A percentile compares a stretch with the other conserved stretches of the same genome.
phyloP scores from a whole-genome alignment of 30 jellyfish, hydroid and myxozoan genomes.

The Mastigias papua region DNA sequence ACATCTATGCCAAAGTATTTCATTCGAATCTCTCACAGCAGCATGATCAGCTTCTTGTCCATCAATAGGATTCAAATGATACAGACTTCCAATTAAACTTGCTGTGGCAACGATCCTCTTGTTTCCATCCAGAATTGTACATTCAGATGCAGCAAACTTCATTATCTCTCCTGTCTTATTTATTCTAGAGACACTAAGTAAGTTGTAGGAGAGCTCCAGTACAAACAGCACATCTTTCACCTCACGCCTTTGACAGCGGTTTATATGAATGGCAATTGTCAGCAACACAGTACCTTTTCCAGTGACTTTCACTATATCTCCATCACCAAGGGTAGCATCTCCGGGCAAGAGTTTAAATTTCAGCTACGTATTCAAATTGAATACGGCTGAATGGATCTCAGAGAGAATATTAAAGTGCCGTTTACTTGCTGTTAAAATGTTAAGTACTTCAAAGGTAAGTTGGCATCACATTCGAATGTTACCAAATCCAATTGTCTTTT shows the following conservation, averaged over 20 bases:
- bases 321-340: constrained; percentile 8
- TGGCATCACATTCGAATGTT: no score
- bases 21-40: neutral
- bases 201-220: constrained; percentile 5
- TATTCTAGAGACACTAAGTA: neutral
- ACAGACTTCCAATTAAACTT: neutral
- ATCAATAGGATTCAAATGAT: neutral
- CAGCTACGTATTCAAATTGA: no score
- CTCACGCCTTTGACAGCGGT: neutral
- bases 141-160: neutral
- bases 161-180: neutral
- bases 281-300: constrained; percentile 5
- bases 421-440: no score
- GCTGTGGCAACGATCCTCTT: neutral
- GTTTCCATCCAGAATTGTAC: neutral
- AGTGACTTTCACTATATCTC: neutral
- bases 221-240: neutral
- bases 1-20: constrained; percentile 56
- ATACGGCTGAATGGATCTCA: no score
- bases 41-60: neutral
- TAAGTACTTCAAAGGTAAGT: no score
- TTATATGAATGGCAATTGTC: neutral
- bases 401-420: no score
- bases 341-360: no score
- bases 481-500: no score